Evolutionary conservation across 2,797 vertebrate genomes (phyloP).

Genomic region (Hypotaenidia philippensis): DNA sequence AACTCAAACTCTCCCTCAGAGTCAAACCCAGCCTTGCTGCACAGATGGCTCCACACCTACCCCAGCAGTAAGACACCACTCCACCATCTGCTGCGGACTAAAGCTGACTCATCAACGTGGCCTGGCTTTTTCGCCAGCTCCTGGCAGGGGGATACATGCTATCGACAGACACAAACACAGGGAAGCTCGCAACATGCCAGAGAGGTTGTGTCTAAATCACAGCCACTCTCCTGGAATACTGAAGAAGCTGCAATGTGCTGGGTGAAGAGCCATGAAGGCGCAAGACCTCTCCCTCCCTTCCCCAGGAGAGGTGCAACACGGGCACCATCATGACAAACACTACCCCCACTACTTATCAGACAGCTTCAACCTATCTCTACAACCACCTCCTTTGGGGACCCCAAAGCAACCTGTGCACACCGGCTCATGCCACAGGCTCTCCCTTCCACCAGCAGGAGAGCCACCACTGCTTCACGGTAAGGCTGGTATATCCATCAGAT

Average conservation of each 20-base stretch:
- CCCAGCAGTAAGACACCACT: slow-evolving; percentile 53
- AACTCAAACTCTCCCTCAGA: slow-evolving; percentile 30
- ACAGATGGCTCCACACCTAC: slow-evolving; percentile 59
- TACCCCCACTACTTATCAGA: background rate
- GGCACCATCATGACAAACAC: background rate
- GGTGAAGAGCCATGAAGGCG: background rate
- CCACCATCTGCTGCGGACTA: slow-evolving; percentile 52
- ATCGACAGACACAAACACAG: background rate
- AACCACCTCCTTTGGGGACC: background rate
- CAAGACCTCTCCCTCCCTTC: background rate
- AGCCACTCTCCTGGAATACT: background rate
- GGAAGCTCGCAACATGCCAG: background rate
- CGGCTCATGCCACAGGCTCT: background rate
- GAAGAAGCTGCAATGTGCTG: background rate
- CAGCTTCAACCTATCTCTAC: background rate
- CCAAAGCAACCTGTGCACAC: background rate
- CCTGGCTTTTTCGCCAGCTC: slow-evolving; percentile 20
- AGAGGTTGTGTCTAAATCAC: background rate
- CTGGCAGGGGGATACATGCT: background rate
- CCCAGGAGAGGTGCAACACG: background rate
- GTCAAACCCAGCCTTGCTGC: background rate
- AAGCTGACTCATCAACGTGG: background rate
- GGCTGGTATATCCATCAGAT: background rate
- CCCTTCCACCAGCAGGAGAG: background rate
- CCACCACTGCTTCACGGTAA: background rate